Conservation (phyloP, 2,888 invertebrate genomes). For the Clostera curtula region DNA sequence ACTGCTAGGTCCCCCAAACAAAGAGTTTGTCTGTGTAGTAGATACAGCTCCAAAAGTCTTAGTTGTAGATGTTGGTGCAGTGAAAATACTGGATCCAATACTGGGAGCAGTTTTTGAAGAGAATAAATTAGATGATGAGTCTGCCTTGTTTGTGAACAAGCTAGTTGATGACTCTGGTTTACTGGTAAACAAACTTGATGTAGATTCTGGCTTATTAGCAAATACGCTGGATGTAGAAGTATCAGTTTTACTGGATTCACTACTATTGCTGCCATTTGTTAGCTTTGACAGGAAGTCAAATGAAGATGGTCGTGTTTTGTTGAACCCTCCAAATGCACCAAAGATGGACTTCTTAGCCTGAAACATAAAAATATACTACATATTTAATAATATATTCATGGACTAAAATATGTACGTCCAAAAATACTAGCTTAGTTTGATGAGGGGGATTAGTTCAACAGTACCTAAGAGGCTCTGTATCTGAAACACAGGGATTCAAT, state of each 20-base stretch:
- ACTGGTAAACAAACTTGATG: slow-evolving; percentile 32
- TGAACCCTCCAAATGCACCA: slow-evolving; percentile 80
- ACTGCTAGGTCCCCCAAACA: slow-evolving; percentile 19
- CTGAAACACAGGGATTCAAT: no score
- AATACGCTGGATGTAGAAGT: slow-evolving; percentile 32
- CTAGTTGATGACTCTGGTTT: no score
- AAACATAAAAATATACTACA: slow-evolving; percentile 25
- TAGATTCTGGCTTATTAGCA: slow-evolving; percentile 27
- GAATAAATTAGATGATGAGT: slow-evolving; percentile 37
- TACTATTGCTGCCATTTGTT: slow-evolving; percentile 62
- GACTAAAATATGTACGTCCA: no score
- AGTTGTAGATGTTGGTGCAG: slow-evolving; percentile 29
- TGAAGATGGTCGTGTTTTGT: slow-evolving; percentile 65
- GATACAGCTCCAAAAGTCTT: slow-evolving; percentile 35
- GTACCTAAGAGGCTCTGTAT: no score
- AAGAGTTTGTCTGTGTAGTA: slow-evolving; percentile 8
- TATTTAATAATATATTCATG: no score
- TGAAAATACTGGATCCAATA: slow-evolving; percentile 34
- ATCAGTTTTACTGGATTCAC: slow-evolving; percentile 34
- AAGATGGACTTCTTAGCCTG: slow-evolving; percentile 77
- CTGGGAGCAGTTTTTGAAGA: slow-evolving; percentile 33
- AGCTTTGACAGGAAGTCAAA: slow-evolving; percentile 78
- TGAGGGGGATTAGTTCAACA: no score
- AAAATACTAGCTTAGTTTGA: no score
- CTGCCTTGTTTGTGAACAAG: no score